A percentile compares a stretch with the other conserved stretches of the same genome.
Evolutionary conservation across 1,140 invertebrate species (phyloP).

Genomic region (Teleopsis dalmanni): DNA sequence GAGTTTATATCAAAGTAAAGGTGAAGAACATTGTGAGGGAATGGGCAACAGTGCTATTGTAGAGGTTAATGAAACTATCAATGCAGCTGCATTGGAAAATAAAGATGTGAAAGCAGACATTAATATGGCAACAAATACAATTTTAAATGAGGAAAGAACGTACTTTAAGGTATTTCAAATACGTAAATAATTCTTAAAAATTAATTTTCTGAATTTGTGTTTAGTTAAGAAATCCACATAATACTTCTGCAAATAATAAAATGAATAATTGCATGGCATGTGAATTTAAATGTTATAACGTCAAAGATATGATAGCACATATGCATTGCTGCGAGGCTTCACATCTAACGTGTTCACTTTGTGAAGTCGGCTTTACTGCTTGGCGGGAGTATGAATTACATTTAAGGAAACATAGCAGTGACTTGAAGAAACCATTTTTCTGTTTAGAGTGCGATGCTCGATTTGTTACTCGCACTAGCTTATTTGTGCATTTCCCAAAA

Average conservation of each 20-base stretch:
- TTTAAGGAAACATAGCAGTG: conserved; percentile 46
- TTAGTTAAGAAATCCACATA: conserved; percentile 30
- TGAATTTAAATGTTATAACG: conserved; percentile 42
- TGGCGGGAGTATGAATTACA: conserved; percentile 45
- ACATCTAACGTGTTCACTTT: conserved; percentile 47
- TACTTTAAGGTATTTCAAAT: conserved; percentile 31
- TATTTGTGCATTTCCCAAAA: conserved; percentile 50
- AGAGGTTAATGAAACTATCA: background rate
- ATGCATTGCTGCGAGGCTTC: conserved; percentile 46
- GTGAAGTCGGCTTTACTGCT: conserved; percentile 45
- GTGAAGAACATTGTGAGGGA: background rate
- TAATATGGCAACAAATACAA: conserved; percentile 16
- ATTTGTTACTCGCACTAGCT: conserved; percentile 49
- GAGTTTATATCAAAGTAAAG: conserved; percentile 23
- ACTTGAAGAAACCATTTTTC: conserved; percentile 47
- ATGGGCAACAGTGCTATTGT: background rate
- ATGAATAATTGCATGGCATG: conserved; percentile 44
- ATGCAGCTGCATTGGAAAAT: background rate
- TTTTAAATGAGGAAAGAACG: conserved; percentile 32
- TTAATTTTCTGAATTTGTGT: background rate
- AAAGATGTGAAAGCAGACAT: background rate
- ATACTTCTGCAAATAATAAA: conserved; percentile 33
- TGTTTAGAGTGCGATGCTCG: conserved; percentile 48
- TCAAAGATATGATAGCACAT: conserved; percentile 43
- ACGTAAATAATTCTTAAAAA: background rate